phyloP scores from a whole-genome alignment of 1,140 invertebrate species.

The Papilio polytes region DNA sequence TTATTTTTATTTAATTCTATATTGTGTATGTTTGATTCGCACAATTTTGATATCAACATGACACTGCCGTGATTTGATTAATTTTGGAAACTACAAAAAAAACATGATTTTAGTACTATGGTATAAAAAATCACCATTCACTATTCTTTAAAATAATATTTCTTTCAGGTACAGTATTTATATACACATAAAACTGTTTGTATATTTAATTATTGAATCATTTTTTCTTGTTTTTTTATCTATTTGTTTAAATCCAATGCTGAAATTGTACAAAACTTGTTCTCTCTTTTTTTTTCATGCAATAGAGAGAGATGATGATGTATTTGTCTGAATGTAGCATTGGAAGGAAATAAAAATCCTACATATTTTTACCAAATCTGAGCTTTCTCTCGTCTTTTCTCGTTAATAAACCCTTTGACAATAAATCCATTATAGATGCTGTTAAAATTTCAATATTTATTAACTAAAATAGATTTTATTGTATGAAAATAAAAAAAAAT shows the following conservation, averaged over 20 bases:
- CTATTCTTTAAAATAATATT: neutral
- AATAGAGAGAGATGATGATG: neutral
- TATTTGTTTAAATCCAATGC: neutral
- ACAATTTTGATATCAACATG: neutral
- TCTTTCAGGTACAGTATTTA: neutral
- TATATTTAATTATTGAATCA: neutral
- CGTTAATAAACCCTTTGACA: conserved; percentile 53
- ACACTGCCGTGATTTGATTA: neutral
- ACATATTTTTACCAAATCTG: conserved; percentile 23
- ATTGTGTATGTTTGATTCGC: neutral
- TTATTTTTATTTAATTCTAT: neutral
- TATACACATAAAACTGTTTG: neutral
- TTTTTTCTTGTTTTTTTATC: neutral
- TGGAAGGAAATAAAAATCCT: no score
- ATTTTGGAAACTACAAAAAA: neutral
- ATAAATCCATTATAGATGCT: conserved; percentile 49
- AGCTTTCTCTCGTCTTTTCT: conserved; percentile 49
- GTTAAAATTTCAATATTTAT: conserved; percentile 36
- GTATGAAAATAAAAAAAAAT: no score
- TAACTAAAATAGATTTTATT: conserved; percentile 32
- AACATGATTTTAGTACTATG: neutral
- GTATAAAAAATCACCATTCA: no score
- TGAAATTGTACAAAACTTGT: no score
- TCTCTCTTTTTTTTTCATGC: neutral
- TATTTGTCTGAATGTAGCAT: neutral